Evolutionary conservation across 2,888 invertebrate species (phyloP).

Genomic region (Silvanus unidentatus): DNA sequence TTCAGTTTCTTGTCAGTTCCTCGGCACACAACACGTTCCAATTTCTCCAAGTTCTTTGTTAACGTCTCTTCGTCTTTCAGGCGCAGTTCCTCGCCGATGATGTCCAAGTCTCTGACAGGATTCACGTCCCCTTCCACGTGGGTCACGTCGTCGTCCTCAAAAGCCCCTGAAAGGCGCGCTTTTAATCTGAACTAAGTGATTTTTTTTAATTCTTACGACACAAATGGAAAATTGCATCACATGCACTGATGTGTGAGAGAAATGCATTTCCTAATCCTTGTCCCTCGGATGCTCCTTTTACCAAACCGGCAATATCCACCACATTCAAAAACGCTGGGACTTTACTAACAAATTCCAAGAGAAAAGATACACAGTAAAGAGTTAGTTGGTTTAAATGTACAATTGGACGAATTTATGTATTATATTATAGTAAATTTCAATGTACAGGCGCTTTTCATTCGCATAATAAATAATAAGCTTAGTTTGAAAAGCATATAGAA

Average conservation of each 20-base stretch:
- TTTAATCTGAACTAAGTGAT: neutral
- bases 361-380: slow-evolving; percentile 11
- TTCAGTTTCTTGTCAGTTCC: slow-evolving; percentile 92
- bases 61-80: slow-evolving; percentile 91
- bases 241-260: slow-evolving; percentile 95
- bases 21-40: slow-evolving; percentile 76
- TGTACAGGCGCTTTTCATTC: neutral
- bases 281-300: slow-evolving; percentile 96
- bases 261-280: slow-evolving; percentile 98
- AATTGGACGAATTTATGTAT: no score
- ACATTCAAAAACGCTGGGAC: slow-evolving; percentile 97
- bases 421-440: no score
- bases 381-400: no score
- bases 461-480: slow-evolving; percentile 4
- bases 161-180: slow-evolving; percentile 72
- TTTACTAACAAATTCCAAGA: slow-evolving; percentile 62
- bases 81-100: slow-evolving; percentile 91
- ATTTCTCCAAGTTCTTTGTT: slow-evolving; percentile 72
- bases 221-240: slow-evolving; percentile 96
- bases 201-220: slow-evolving; percentile 64
- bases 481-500: slow-evolving; percentile 10
- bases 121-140: slow-evolving; percentile 99
- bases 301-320: slow-evolving; percentile 97
- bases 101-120: slow-evolving; percentile 93
- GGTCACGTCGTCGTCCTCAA: slow-evolving; percentile 95